Base-by-base conservation (phyloP, 2,797 vertebrate species). In the Sparidentex hasta region DNA sequence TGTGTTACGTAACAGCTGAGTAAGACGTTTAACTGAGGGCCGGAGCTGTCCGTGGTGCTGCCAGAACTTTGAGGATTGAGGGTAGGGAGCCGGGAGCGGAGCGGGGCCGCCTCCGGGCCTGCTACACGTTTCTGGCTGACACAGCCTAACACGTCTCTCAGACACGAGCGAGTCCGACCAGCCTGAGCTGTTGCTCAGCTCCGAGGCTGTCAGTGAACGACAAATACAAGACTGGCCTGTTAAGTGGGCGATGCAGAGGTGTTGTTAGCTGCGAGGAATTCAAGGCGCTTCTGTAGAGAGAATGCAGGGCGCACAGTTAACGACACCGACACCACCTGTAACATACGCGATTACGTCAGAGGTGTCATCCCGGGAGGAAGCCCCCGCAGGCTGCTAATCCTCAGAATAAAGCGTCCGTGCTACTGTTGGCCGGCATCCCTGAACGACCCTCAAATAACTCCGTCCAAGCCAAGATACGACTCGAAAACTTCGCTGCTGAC, bases 11-110 rank as follows among this genome's bases (percentile, higher is more conserved):
- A 65, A 69, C 11, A 44, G 20, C 51, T 44, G 16, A 67, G 27
- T 18, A 4, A 41, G 17, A 44, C n/a, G 11, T 27, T 25, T 18
- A 18, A 62, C 11, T 16, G 4, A 25, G 21, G 43, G 23, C 82
- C 46, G 85, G 92, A 90, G 90, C 94, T 96, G 92, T 95, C 95
- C 95, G 64, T 91, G 95, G 95, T 95, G 82, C 95, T 95, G 84
- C 77, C 44, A 58, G 58, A 11, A 64, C 68, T 81, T 70, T 66
- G 46, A n/a, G n/a, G 47, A 65, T 85, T 67, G 69, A 62, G 41
- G 4, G 8, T 1, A 5, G 16, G 75, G 23, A 25, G 70, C 17
- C 20, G 3, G 1, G 20, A 21, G 41, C 13, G 7, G 17, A 52
- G 23, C 2, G 13, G 41, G 21, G 8, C 33, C 21, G 43, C 51